These are phyloP conservation scores for Cephus cinctus DNA, from an alignment of 1,140 invertebrate species.

Conservation along the genomic window DNA sequence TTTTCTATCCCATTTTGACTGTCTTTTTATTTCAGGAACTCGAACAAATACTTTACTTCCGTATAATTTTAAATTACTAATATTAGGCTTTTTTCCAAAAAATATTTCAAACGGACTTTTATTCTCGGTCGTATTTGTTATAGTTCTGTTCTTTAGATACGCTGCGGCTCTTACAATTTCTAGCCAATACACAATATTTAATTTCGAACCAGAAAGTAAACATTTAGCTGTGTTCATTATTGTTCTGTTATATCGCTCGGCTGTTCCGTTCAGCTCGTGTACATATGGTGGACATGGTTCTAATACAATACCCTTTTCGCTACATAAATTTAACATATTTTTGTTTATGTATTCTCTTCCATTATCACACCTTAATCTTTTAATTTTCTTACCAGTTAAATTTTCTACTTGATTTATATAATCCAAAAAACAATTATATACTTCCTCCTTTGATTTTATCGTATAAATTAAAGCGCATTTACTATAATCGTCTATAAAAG, in stretches of 20 bases:
- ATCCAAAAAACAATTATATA: conserved; percentile 1
- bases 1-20: conserved; percentile 2
- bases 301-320: not conserved
- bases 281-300: conserved; percentile 1
- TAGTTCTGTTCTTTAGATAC: conserved; percentile 2
- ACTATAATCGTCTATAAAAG: too few relatives aligned
- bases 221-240: not conserved
- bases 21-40: conserved; percentile 1
- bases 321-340: not conserved
- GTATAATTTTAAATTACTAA: too few relatives aligned
- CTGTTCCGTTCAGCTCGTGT: conserved; percentile 3
- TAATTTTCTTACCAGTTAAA: conserved; percentile 8
- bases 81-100: conserved; percentile 3
- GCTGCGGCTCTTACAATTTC: conserved; percentile 1
- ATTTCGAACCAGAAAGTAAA: not conserved
- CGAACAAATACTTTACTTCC: conserved; percentile 1
- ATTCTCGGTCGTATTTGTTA: not conserved
- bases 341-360: conserved; percentile 1
- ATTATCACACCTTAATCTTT: conserved; percentile 7
- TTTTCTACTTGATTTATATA: conserved; percentile 11
- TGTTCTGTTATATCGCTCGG: not conserved
- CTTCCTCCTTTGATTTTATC: conserved; percentile 13
- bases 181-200: not conserved
- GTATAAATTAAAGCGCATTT: conserved; percentile 8
- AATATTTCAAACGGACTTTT: conserved; percentile 5